Percentiles rank a stretch among this genome's conserved stretches.
These are phyloP conservation scores for Sciurus vulgaris DNA, from an alignment of 2,797 vertebrate genomes.

Conservation along the genomic window DNA sequence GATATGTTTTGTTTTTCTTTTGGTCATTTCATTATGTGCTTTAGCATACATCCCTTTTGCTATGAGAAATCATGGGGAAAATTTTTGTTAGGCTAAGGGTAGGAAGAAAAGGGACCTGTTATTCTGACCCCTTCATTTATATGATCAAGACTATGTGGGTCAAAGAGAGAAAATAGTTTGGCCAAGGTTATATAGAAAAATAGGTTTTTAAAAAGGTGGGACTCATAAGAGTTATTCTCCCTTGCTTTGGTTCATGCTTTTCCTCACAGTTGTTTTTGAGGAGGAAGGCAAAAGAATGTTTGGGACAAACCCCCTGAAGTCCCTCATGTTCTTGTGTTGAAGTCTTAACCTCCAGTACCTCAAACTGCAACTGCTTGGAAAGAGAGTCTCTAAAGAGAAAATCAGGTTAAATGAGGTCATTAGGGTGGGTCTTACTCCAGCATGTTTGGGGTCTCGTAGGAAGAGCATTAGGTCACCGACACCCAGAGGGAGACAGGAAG, in stretches of 20 bases:
- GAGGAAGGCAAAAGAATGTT: not conserved
- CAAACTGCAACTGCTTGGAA: conserved; percentile 1
- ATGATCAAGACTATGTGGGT: conserved; percentile 32
- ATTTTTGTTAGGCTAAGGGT: conserved; percentile 9
- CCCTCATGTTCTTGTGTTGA: not conserved
- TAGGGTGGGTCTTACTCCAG: not conserved
- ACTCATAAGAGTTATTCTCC: not conserved
- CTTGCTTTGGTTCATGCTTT: not conserved
- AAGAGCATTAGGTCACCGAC: not conserved
- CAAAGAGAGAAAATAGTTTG: conserved; percentile 6
- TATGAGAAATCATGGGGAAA: not conserved
- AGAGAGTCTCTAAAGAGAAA: not conserved
- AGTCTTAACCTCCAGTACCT: not conserved
- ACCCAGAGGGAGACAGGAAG: not conserved
- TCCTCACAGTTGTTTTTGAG: not conserved
- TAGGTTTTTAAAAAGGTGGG: not conserved
- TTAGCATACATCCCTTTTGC: not conserved
- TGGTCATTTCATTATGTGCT: not conserved
- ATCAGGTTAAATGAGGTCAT: not conserved
- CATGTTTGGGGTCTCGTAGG: not conserved
- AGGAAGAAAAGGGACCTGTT: conserved; percentile 18
- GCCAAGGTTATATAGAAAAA: conserved; percentile 3
- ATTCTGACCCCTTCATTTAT: conserved; percentile 29
- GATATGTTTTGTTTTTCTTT: conserved; percentile 33
- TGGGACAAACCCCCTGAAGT: not conserved